phyloP scores from a whole-genome alignment of 2,888 invertebrate species.

The Leucozona laternaria region DNA sequence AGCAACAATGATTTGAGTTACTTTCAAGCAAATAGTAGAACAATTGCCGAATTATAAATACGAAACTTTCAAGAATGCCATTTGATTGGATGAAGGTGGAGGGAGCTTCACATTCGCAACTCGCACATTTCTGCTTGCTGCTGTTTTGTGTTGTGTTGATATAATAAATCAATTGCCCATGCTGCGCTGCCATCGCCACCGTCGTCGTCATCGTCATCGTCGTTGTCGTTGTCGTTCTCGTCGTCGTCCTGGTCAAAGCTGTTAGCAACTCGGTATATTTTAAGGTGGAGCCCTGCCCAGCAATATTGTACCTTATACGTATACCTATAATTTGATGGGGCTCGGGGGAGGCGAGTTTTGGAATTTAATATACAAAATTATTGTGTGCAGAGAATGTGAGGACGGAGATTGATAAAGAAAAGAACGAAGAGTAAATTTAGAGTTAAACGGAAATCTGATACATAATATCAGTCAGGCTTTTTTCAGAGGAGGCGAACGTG shows the following conservation, averaged over 20 bases:
- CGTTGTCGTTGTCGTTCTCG: neutral
- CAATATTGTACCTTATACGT: constrained; percentile 34
- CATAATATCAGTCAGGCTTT: constrained; percentile 61
- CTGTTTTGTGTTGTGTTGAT: constrained; percentile 39
- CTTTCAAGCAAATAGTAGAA: constrained; percentile 32
- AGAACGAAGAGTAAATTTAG: constrained; percentile 72
- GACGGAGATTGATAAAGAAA: constrained; percentile 71
- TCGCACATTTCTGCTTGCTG: constrained; percentile 16
- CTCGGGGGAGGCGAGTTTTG: constrained; percentile 56
- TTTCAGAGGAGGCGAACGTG: neutral
- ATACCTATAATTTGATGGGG: constrained; percentile 20
- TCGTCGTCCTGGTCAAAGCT: constrained; percentile 42
- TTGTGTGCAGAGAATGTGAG: constrained; percentile 60
- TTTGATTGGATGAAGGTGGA: constrained; percentile 33
- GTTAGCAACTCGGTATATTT: constrained; percentile 51
- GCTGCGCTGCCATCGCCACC: constrained; percentile 40
- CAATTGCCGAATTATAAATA: constrained; percentile 38
- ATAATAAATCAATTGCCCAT: constrained; percentile 66
- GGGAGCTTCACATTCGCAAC: constrained; percentile 52
- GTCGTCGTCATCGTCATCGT: constrained; percentile 13
- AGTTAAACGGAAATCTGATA: constrained; percentile 75
- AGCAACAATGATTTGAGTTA: constrained; percentile 17
- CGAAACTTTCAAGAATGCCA: constrained; percentile 40
- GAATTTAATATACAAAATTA: constrained; percentile 72
- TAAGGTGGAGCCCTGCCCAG: constrained; percentile 49